phyloP scores from a whole-genome alignment of 2,888 invertebrate genomes.

The Amaurobius ferox region DNA sequence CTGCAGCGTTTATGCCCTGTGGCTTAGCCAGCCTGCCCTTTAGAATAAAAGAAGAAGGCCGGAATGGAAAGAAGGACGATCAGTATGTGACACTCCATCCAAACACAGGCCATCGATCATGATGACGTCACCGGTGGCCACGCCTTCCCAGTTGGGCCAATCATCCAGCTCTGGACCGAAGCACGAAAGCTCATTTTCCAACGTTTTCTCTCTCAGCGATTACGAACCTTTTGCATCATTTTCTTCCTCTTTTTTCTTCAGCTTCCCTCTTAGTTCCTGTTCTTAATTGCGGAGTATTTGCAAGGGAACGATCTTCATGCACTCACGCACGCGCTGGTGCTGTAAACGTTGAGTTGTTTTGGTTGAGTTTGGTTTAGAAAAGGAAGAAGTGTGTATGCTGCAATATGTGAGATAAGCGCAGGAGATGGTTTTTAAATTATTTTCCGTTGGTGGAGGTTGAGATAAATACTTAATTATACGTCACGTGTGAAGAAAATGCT shows the following conservation, averaged over 20 bases:
- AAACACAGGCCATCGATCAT: slow-evolving; percentile 71
- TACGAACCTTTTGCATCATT: slow-evolving; percentile 67
- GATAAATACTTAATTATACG: slow-evolving; percentile 16
- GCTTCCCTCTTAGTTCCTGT: slow-evolving; percentile 17
- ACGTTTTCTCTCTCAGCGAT: slow-evolving; percentile 48
- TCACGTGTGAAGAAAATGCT: slow-evolving; percentile 18
- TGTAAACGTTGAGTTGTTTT: slow-evolving; percentile 12
- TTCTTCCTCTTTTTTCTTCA: slow-evolving; percentile 50
- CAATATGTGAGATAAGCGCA: slow-evolving; percentile 7
- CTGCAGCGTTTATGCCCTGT: neutral
- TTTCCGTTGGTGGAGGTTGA: slow-evolving; percentile 16
- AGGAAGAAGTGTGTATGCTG: slow-evolving; percentile 4
- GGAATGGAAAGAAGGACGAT: slow-evolving; percentile 54
- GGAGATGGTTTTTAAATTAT: slow-evolving; percentile 14
- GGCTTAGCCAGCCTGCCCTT: slow-evolving; percentile 11
- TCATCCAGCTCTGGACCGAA: slow-evolving; percentile 57
- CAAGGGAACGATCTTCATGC: slow-evolving; percentile 54
- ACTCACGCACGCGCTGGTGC: slow-evolving; percentile 10
- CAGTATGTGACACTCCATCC: slow-evolving; percentile 59
- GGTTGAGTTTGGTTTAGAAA: neutral
- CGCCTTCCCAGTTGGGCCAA: slow-evolving; percentile 70
- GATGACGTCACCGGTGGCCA: slow-evolving; percentile 67
- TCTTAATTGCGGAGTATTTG: slow-evolving; percentile 72
- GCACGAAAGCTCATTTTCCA: slow-evolving; percentile 71
- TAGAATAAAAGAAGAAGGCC: slow-evolving; percentile 13